Base-by-base conservation (phyloP, 2,797 vertebrate genomes). In the Arctocebus calabarensis region DNA sequence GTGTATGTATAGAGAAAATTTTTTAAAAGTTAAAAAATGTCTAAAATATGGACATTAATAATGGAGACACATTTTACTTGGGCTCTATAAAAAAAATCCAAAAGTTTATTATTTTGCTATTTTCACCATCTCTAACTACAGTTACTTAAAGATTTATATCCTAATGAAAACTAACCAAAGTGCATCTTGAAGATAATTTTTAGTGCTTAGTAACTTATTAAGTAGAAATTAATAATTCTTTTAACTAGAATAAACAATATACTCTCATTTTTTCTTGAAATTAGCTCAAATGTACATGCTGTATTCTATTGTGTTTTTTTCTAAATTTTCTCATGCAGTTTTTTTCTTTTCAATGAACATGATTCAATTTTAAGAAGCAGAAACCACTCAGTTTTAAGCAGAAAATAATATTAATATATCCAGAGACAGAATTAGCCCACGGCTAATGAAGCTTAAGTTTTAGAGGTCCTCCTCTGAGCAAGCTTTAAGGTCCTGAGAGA, bases 291-390 rank as follows among this genome's bases (percentile, higher is more conserved):
- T 45, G 45, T 40, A 2, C 5, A 25, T 27, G 7, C 1, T 3
- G 10, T 62, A 45, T 83, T 90, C 94, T 59, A 37, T 66, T 84
- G 86, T 61, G 23, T 59, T 84, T 57, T 25, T 81, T 87, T n/a
- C 7, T 68, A 79, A 81, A 59, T 70, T 19, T 55, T 5, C 4
- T 85, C 14, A 29, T 62, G 57, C 1, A 14, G 23, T 17, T 10
- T 52, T 87, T 55, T 11, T 4, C 19, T 86, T 82, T 62, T n/a
- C n/a, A 74, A 43, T 37, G 8, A 57, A 40, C 7, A 27, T n/a
- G n/a, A n/a, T n/a, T n/a, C n/a, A n/a, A n/a, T n/a, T n/a, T n/a
- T n/a, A 82, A 61, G 17, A 82, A 62, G 2, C 27, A 70, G 23
- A 82, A 70, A 52, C 55, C 27, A 52, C 7, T 37, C 8, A 45